Evolutionary conservation across 2,888 invertebrate species (phyloP), one percentile per base, ranked within the genome.

Genomic region (Limnephilus lunatus): DNA sequence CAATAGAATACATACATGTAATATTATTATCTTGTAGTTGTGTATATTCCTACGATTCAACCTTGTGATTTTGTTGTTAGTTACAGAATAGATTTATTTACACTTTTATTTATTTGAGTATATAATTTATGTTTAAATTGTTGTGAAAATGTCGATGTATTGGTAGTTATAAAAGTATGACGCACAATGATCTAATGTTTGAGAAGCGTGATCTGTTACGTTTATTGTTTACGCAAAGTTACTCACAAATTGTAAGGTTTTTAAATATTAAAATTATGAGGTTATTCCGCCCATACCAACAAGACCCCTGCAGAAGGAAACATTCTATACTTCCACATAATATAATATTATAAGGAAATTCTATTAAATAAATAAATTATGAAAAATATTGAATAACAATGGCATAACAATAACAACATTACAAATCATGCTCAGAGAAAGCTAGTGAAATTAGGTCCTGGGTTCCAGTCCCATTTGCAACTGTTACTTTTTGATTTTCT

Each of bases 101-200:
- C 89, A 91, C 80, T 91, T 92, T 83, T 90, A 90, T 91, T 90
- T 90, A 92, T 85, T 82, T 81, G 32, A 88, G 86, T 89, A 85
- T 91, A 91, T 90, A 89, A 82, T 90, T 91, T 90, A 91, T 81
- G 91, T 93, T 92, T 92, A 92, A 91, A 87, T 93, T 93, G 93
- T 93, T 93, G 93, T 93, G 93, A 92, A 93, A 93, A 92, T 90
- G 91, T 93, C 91, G 93, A 93, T 93, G 93, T 93, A 91, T 92
- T 93, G 92, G 92, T 92, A 90, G 86, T 93, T 92, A 92, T 93
- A 90, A 48, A 92, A 93, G 92, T 93, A 92, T 92, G 68, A 93
- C 91, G 93, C 93, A 93, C 93, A 93, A 93, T 93, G 92, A 90
- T 89, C 91, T 85, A 92, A 91, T 92, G 91, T 93, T 91, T 93